Evolutionary conservation across 2,888 invertebrate species (phyloP), one percentile per base, ranked within the genome.

Genomic region (Mesochorus sp.): DNA sequence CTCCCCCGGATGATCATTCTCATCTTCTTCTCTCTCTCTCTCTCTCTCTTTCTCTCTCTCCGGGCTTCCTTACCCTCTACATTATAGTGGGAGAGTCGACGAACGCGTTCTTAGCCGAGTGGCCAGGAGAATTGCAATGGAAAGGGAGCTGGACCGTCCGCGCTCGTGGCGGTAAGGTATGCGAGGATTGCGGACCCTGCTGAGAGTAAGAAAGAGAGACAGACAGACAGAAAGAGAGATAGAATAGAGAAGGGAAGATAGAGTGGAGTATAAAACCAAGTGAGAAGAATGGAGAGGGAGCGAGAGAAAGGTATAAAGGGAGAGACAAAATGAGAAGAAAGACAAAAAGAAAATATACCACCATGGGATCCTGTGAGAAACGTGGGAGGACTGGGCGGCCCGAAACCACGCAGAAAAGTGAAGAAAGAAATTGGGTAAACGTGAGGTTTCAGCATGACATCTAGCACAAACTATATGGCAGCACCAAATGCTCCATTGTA

Each of bases 81-180:
- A 47, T 39, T 24, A 26, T 14, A 42, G 57, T 59, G 70, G 24
- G 21, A 24, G 49, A 47, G 59, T 55, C 73, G 70, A 76, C 74
- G 80, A 76, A 70, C 73, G 73, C 80, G 79, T 70, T 76, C 78
- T 70, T 67, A 77, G 53, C 53, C 81, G 76, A 68, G 73, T 49
- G 62, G 81, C 76, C 71, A 8, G 2, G 12, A 74, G 76, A 24
- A 61, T 53, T 8, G 59, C 44, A 44, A 39, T 47, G 64, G 66
- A 49, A 28, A 61, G 76, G 76, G 75, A 79, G 80, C 73, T 80
- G 55, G 77, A 71, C 70, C 80, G 77, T 80, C 77, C 79, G 82
- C 88, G 82, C 86, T 88, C 88, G 87, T 85, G 88, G 89, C 85
- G 88, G 88, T 88, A 86, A 88, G 88, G 88, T 88, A 88, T 89